These are phyloP conservation scores for Drosophila mimica DNA, from an alignment of 2,888 invertebrate genomes.

Conservation along the genomic window DNA sequence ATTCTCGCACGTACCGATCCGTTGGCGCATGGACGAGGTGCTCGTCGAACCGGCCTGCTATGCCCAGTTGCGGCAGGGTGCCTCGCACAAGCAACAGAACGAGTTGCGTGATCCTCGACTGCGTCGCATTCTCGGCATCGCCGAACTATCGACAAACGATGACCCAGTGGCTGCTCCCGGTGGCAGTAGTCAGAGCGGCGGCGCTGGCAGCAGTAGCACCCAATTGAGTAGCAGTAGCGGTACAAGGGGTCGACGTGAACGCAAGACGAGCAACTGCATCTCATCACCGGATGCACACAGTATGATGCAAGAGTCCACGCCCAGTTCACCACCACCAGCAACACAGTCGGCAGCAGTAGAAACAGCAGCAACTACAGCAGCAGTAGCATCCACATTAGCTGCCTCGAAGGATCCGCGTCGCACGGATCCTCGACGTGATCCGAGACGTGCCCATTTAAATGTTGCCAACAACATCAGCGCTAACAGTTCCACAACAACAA, in stretches of 20 bases:
- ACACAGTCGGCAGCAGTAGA: not conserved
- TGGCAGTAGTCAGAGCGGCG: not conserved
- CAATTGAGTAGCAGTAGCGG: not conserved
- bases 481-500: slow-evolving; percentile 5
- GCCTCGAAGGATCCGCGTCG: slow-evolving; percentile 43
- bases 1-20: slow-evolving; percentile 90
- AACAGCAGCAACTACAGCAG: not conserved
- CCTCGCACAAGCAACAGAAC: slow-evolving; percentile 88
- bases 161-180: slow-evolving; percentile 1
- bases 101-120: slow-evolving; percentile 92
- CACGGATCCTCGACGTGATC: slow-evolving; percentile 67
- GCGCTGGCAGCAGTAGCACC: too few relatives aligned
- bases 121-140: slow-evolving; percentile 88
- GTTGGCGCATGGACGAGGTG: slow-evolving; percentile 87
- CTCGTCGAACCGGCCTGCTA: slow-evolving; percentile 91
- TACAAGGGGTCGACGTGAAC: slow-evolving; percentile 48
- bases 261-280: slow-evolving; percentile 63
- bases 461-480: not conserved
- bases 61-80: slow-evolving; percentile 89
- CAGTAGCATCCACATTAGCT: not conserved
- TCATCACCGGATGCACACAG: slow-evolving; percentile 72
- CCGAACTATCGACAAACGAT: slow-evolving; percentile 81
- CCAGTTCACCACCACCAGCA: slow-evolving; percentile 48
- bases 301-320: slow-evolving; percentile 38
- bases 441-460: slow-evolving; percentile 56